Base-by-base conservation (phyloP, 1,140 invertebrate genomes). In the Trialeurodes vaporariorum region DNA sequence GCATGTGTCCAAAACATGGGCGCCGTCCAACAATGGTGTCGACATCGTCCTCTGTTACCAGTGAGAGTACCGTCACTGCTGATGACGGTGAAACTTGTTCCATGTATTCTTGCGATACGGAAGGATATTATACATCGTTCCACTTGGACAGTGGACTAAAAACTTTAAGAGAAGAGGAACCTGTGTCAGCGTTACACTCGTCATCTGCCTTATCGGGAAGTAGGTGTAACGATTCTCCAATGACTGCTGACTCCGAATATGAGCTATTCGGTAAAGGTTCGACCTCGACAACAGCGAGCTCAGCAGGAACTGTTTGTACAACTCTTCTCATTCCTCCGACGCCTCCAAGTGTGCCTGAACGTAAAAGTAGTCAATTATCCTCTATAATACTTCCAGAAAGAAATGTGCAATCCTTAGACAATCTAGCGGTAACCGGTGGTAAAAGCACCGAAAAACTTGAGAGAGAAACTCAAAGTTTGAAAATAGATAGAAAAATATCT, bases 91-190 rank as follows among this genome's bases (percentile, higher is more conserved):
- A 95, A 78, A 93, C 89, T 2, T 93, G 90, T 73, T 96, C 93
- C 0, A 91, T 93, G 61, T 96, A 95, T 78, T 96, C 93, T 2
- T 93, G 94, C 74, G 95, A 98, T 76, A 95, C 94, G 17, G 95
- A 97, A 78, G 94, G 95, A 13, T 98, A 97, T 77, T 98, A 96
- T 77, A 98, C 95, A 0, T 96, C 93, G 13, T 97, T 98, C 81
- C 93, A 97, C 76, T 88, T 94, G 82, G 95, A 98, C 77, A 95
- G 92, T 66, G 95, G 94, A 1, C 77, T 97, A 60, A 93, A 93
- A 76, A 91, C 89, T 0, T 77, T 90, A 21, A 87, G 89, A 76
- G 90, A 92, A 77, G 89, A 92, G 78, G 90, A 91, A 75, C 84
- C 85, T 0, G 79, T 83, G 63, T 85, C 84, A 2, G 84, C 85